A percentile compares a stretch with the other conserved stretches of the same genome.
These are phyloP conservation scores for Paramuricea clavata DNA, from an alignment of 92 coral and sea anemone species.

Conservation along the genomic window DNA sequence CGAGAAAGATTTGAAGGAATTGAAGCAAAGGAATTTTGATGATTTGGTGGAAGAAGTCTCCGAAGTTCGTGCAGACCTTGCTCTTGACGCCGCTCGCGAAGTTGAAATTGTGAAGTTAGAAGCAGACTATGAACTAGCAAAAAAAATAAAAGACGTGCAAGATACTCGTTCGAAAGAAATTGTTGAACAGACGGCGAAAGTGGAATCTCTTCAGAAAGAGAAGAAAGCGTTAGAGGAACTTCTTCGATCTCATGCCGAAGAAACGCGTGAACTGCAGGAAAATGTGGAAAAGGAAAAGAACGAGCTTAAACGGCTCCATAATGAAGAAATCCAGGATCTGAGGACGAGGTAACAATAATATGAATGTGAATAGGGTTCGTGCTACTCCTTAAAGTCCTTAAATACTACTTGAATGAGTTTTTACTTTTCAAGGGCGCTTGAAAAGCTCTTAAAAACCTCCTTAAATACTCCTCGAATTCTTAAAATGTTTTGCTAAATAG, in stretches of 20 bases:
- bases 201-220: conserved; percentile 71
- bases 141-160: conserved; percentile 62
- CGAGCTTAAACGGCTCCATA: conserved; percentile 59
- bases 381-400: no score
- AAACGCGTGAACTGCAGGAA: conserved; percentile 75
- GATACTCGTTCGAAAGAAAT: conserved; percentile 45
- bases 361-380: neutral
- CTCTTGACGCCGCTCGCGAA: conserved; percentile 93
- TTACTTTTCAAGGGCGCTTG: no score
- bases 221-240: conserved; percentile 73
- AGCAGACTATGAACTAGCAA: conserved; percentile 66
- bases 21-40: conserved; percentile 81
- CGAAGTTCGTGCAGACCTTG: conserved; percentile 89
- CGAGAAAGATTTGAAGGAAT: conserved; percentile 67
- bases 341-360: conserved; percentile 29
- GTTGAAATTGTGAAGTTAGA: conserved; percentile 80
- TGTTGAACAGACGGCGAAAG: conserved; percentile 55
- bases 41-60: conserved; percentile 92
- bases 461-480: no score
- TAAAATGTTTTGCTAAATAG: no score
- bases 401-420: no score
- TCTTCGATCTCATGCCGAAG: conserved; percentile 65
- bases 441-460: no score
- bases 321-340: conserved; percentile 42
- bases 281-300: conserved; percentile 78